A percentile compares a stretch with the other conserved stretches of the same genome.
These are phyloP conservation scores for Pollenia amentaria DNA, from an alignment of 2,888 invertebrate genomes.

Conservation along the genomic window DNA sequence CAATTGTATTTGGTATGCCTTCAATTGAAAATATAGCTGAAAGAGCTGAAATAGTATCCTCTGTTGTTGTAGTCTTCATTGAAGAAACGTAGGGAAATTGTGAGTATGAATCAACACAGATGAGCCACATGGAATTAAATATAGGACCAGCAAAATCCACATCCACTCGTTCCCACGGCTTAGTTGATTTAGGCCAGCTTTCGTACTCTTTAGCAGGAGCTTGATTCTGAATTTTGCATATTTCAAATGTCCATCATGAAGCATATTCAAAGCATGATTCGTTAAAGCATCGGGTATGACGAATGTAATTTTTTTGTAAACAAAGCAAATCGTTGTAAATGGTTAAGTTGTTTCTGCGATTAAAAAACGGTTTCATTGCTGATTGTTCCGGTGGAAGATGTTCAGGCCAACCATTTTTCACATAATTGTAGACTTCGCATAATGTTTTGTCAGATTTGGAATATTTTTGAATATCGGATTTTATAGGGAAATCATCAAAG, in stretches of 20 bases:
- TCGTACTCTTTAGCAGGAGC: too few species aligned
- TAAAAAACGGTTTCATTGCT: neutral
- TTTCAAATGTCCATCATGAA: conserved; percentile 35
- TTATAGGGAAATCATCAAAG: conserved; percentile 41
- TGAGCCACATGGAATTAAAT: too few species aligned
- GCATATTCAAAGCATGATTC: neutral
- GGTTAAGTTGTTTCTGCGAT: neutral
- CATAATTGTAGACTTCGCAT: conserved; percentile 2
- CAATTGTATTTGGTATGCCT: too few species aligned
- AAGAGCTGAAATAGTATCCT: too few species aligned
- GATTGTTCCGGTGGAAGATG: neutral
- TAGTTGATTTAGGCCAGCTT: too few species aligned
- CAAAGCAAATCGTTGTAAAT: neutral
- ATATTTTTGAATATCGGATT: conserved; percentile 22
- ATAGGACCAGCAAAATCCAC: too few species aligned
- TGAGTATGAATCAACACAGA: too few species aligned
- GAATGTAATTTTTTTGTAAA: neutral
- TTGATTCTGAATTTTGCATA: too few species aligned
- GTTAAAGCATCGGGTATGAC: neutral
- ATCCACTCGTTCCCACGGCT: too few species aligned
- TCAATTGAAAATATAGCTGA: too few species aligned
- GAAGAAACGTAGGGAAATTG: too few species aligned
- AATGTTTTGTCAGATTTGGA: conserved; percentile 15
- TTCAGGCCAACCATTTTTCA: conserved; percentile 40
- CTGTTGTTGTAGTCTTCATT: too few species aligned